These are phyloP conservation scores for Ranitomeya variabilis DNA, from an alignment of 2,113 vertebrate genomes.

Conservation along the genomic window DNA sequence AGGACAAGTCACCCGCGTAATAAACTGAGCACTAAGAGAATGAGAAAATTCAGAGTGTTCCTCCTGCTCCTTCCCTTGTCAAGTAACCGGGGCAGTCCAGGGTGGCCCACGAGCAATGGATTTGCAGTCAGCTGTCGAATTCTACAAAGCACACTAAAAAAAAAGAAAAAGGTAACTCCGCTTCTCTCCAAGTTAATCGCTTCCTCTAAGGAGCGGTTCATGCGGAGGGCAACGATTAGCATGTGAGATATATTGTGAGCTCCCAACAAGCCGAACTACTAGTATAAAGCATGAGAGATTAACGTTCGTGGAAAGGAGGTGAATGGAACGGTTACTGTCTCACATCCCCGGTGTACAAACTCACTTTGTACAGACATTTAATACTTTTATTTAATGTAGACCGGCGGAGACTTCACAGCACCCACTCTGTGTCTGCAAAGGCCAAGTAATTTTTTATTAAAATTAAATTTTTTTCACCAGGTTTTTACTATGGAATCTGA, in stretches of 20 bases:
- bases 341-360: background rate
- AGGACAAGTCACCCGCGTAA: too few species aligned
- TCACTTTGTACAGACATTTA: constrained; percentile 27
- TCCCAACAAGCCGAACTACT: constrained; percentile 12
- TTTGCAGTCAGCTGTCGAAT: constrained; percentile 16
- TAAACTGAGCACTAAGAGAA: background rate
- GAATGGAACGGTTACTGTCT: constrained; percentile 7
- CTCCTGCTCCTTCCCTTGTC: background rate
- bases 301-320: constrained; percentile 36
- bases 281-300: constrained; percentile 45
- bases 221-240: constrained; percentile 38
- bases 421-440: background rate
- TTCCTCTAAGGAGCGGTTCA: constrained; percentile 45
- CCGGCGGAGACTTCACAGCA: background rate
- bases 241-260: constrained; percentile 23
- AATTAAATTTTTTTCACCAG: too few species aligned
- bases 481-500: too few species aligned
- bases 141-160: constrained; percentile 15
- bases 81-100: background rate
- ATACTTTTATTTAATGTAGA: background rate
- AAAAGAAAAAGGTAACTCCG: constrained; percentile 7
- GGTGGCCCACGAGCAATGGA: constrained; percentile 9
- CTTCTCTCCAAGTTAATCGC: constrained; percentile 6
- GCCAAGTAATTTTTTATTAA: too few species aligned
- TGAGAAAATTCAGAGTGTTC: too few species aligned